Conservation (phyloP, 2,888 invertebrate genomes). For the Crossocerus cetratus region DNA sequence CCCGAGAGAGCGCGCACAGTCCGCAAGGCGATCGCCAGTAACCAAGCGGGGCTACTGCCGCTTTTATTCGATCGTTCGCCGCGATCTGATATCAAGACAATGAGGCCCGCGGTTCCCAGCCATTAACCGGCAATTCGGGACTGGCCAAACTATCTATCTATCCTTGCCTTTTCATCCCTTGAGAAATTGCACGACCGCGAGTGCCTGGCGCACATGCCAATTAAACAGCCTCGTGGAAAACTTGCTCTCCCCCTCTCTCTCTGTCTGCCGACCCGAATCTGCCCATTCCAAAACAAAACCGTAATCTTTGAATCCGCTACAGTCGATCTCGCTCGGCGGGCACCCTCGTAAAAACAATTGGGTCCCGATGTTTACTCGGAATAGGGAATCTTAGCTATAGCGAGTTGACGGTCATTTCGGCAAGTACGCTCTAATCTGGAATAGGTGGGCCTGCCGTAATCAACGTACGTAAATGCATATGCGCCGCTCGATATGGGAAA, state of each 20-base stretch:
- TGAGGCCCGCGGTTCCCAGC: conserved; percentile 43
- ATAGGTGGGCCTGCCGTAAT: too few species aligned
- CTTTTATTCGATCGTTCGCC: conserved; percentile 62
- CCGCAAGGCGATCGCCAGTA: conserved; percentile 32
- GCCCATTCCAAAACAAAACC: neutral
- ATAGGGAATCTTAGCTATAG: conserved; percentile 4
- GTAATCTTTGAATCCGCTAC: conserved; percentile 36
- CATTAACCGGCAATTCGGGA: conserved; percentile 23
- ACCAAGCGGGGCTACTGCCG: conserved; percentile 27
- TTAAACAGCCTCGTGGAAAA: conserved; percentile 56
- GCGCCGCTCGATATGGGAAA: too few species aligned
- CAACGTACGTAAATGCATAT: too few species aligned
- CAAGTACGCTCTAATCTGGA: too few species aligned
- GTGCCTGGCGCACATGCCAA: conserved; percentile 29
- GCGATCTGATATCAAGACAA: conserved; percentile 65
- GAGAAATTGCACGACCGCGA: conserved; percentile 31
- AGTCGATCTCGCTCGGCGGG: conserved; percentile 31
- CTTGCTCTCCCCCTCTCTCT: conserved; percentile 30
- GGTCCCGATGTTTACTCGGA: conserved; percentile 22
- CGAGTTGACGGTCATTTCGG: too few species aligned
- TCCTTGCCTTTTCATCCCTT: conserved; percentile 25
- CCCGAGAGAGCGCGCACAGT: conserved; percentile 11
- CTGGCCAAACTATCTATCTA: conserved; percentile 43
- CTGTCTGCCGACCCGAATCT: neutral
- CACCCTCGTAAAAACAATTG: conserved; percentile 47